These are phyloP conservation scores for Enteromius mattozi DNA, from an alignment of 2,797 vertebrate species.

Conservation along the genomic window DNA sequence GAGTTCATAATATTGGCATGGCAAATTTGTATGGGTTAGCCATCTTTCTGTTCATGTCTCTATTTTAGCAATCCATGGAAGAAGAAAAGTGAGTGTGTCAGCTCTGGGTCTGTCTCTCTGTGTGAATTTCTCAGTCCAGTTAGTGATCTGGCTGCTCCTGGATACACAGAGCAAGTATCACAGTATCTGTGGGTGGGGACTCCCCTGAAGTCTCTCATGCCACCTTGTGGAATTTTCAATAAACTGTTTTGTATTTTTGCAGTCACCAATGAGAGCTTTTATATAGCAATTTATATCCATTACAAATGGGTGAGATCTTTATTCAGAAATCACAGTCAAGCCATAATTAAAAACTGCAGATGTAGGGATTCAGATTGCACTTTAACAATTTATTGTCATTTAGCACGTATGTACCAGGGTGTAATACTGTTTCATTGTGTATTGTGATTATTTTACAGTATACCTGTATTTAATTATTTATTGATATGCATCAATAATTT, in stretches of 20 bases:
- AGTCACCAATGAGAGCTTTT: background rate
- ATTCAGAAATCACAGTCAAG: background rate
- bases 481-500: background rate
- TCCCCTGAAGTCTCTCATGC: slow-evolving; percentile 37
- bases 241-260: background rate
- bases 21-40: slow-evolving; percentile 1
- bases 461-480: background rate
- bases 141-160: slow-evolving; percentile 29
- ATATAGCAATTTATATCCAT: background rate
- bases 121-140: slow-evolving; percentile 27
- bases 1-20: background rate
- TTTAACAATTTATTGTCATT: background rate
- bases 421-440: background rate
- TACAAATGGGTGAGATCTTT: background rate
- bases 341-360: background rate
- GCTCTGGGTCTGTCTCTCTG: slow-evolving; percentile 13
- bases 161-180: slow-evolving; percentile 28
- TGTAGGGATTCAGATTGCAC: background rate
- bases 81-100: slow-evolving; percentile 2
- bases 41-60: background rate
- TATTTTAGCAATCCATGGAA: background rate
- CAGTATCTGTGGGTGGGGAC: slow-evolving; percentile 36
- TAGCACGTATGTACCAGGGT: background rate
- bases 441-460: background rate
- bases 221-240: slow-evolving; percentile 54